Percentiles rank a stretch among this genome's conserved stretches.
Conservation (phyloP, 2,888 invertebrate species). For the Isotomurus palustris region DNA sequence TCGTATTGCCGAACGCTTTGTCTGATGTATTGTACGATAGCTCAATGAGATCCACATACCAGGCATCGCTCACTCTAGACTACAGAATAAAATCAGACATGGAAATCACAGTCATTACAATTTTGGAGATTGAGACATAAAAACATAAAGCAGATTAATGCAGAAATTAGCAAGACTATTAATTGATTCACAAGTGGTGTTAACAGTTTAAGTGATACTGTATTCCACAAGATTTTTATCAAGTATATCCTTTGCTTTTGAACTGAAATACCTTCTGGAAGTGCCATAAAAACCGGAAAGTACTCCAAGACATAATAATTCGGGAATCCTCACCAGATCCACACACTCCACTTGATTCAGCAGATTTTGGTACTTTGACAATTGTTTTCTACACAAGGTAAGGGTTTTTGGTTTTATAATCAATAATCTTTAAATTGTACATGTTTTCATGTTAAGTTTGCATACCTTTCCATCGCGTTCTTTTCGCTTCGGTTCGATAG, state of each 20-base stretch:
- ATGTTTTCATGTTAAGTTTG: not conserved
- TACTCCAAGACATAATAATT: constrained; percentile 66
- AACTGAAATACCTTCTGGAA: constrained; percentile 69
- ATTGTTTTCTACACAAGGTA: constrained; percentile 59
- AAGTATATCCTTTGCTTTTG: no score
- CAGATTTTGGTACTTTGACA: constrained; percentile 69
- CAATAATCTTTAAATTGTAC: not conserved
- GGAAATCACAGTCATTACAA: not conserved
- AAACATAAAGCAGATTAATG: no score
- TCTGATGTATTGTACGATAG: constrained; percentile 65
- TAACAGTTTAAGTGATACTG: no score
- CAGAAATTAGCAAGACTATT: no score
- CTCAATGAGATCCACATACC: constrained; percentile 76
- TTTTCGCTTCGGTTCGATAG: constrained; percentile 42
- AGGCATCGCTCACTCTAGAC: constrained; percentile 83
- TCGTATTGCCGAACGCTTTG: constrained; percentile 53
- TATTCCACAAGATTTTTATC: no score
- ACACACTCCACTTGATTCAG: constrained; percentile 68
- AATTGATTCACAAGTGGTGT: no score
- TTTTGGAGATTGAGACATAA: no score
- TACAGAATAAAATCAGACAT: constrained; percentile 50
- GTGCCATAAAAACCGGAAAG: constrained; percentile 65
- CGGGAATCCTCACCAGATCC: constrained; percentile 68
- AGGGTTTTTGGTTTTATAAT: not conserved
- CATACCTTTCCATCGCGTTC: constrained; percentile 29